Evolutionary conservation across 2,888 invertebrate genomes (phyloP), one percentile per base, ranked within the genome.

Genomic region (Agriotes lineatus): DNA sequence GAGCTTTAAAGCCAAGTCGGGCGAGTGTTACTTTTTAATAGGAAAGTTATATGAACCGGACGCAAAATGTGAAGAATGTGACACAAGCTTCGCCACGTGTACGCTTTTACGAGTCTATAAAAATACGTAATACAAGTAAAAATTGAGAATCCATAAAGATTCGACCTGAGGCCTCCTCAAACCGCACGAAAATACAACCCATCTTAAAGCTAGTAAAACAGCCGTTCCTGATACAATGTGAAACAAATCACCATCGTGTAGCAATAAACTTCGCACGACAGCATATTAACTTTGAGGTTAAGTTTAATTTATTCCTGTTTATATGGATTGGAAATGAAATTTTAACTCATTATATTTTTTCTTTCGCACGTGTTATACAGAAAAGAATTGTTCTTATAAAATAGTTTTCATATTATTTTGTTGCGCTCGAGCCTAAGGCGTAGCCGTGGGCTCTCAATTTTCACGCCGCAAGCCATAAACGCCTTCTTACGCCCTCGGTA

Each of bases 171-270:
- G 56, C 39, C 25, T 52, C 39, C 18, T 35, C 56, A 14, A 37
- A 39, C 56, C 56, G 16, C 37, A 56, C 39, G 39, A 20, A 56
- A 56, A 56, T 56, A 56, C 39, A 33, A 56, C 19, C 37, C 19
- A 37, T 56, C 56, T 56, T 12, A 12, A 25, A 56, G 39, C 56
- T 39, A 56, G 20, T 56, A 56, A 56, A 56, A 56, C 20, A 20
- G 56, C 39, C 39, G 10, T 56, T 56, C 33, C 37, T 22, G 22
- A 6, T 56, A 56, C 56, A 56, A 56, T 56, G 56, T 39, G 56
- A 14, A 56, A 56, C 56, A 56, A 56, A 56, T 56, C 56, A 56
- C 20, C 20, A 19, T 33, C 19, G 3, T 35, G 35, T 35, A 37
- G 37, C 9, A 19, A 39, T 56, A 56, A 56, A 56, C 35, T 22